phyloP scores from a whole-genome alignment of 2,113 vertebrate genomes.

The Chaetodon trifascialis region DNA sequence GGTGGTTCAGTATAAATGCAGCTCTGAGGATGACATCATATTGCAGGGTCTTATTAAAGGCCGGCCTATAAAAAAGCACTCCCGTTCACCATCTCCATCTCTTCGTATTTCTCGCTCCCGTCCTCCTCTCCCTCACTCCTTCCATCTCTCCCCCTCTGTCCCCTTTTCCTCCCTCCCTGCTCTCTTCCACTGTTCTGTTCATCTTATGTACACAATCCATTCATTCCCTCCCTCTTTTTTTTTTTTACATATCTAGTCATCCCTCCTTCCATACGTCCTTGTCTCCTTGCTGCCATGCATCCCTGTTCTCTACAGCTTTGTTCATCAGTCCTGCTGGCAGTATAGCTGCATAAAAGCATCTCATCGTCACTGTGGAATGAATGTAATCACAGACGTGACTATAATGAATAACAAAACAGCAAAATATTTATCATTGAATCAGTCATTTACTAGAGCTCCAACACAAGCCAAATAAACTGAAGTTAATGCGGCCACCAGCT shows the following conservation, averaged over 20 bases:
- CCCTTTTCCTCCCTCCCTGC: not conserved
- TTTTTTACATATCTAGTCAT: not conserved
- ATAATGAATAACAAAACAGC: constrained; percentile 1
- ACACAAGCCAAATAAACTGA: not conserved
- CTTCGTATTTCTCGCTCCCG: not conserved
- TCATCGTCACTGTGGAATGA: not conserved
- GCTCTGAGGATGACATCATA: constrained; percentile 64
- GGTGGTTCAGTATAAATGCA: constrained; percentile 30
- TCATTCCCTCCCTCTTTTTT: not conserved
- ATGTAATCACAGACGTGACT: constrained; percentile 17
- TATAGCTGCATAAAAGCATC: constrained; percentile 5
- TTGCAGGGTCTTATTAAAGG: constrained; percentile 53
- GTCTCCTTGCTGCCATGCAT: not conserved
- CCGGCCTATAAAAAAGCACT: constrained; percentile 33
- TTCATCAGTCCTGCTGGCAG: constrained; percentile 11
- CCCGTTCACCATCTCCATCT: not conserved
- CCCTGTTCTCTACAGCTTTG: not conserved
- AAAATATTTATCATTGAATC: not conserved
- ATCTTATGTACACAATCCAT: constrained; percentile 8
- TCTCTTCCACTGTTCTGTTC: constrained; percentile 1
- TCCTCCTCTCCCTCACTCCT: not conserved
- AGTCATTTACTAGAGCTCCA: not conserved
- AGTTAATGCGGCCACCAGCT: not conserved
- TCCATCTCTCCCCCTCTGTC: not conserved
- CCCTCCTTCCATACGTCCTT: not conserved